Base-by-base conservation (phyloP, 2,797 vertebrate species). In the Anguilla anguilla region DNA sequence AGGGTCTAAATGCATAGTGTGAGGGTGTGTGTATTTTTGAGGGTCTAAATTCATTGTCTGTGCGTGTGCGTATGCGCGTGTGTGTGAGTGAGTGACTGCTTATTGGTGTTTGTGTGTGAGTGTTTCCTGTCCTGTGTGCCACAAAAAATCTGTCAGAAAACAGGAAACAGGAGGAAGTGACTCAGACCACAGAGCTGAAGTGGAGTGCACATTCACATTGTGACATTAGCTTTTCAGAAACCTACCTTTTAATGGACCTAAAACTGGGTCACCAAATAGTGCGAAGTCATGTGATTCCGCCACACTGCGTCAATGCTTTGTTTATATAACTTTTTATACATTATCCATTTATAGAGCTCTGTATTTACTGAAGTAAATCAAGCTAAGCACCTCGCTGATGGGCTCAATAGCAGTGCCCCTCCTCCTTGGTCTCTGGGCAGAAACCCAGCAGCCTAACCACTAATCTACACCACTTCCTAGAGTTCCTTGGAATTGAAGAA, bases 101-200 rank as follows among this genome's bases (percentile, higher is more conserved):
- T 77, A 17, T 77, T 9, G 49, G 79, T 82, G 43, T 82, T 22
- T 51, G 46, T 51, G 39, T 82, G 77, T 22, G 7, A 19, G 77
- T 46, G 79, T 82, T 82, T 82, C 79, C 79, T 6, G 79, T 82
- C 46, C 43, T 82, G 79, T n/a, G 11, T 82, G 79, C 79, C 22
- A n/a, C 74, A 82, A 82, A 43, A 82, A 51, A 51, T 82, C 79
- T 51, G 9, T 82, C 46, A 82, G 79, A 82, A 82, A 51, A 82
- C 79, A 82, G 79, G 79, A 82, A 82, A 51, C 46, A 9, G 79
- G 79, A 82, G 79, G 79, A 82, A 82, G 43, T 82, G 79, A 82
- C 43, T 49, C 79, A 82, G 79, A 82, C 79, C 79, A 82, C 79
- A 82, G 79, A 51, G 43, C 79, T 82, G 79, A 82, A 82, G 79